Evolutionary conservation across 2,888 invertebrate species (phyloP), one percentile per base, ranked within the genome.

Genomic region (Poecilobothrus nobilitatus): DNA sequence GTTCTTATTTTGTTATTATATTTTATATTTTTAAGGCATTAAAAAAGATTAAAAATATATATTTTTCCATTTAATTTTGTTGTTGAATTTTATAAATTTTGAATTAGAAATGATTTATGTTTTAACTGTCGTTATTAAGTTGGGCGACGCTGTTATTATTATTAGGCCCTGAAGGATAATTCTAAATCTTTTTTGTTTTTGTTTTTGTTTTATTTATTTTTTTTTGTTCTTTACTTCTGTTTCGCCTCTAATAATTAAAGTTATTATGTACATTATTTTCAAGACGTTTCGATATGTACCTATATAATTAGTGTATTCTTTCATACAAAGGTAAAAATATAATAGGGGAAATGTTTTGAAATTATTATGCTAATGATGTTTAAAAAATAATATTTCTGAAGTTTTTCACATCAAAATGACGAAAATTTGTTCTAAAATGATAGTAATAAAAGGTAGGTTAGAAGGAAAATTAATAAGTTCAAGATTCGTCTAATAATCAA

Each of bases 61-160:
- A 15, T 2, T 41, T 41, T 41, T 41, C 7, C 12, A 12, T 41
- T 41, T 41, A 2, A 12, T 41, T 41, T 2, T 53, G 9, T 15
- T 53, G 5, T 53, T 53, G 15, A 5, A 18, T 53, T 53, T 41
- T 41, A 12, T 9, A 41, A 12, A 53, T 6, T 53, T 53, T 53
- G 53, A 53, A 53, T 53, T 53, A 12, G n/a, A 53, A 53, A 53
- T 53, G 53, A 53, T 53, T 53, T 53, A 53, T 53, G 53, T 53
- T 53, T 18, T 2, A 53, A 15, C 53, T 53, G 5, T 18, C 18
- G 15, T 53, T 53, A 53, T 53, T 53, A 53, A 53, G 15, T 53
- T 15, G 53, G 6, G 15, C n/a, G 53, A 15, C 15, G 27, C 3
- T 27, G 27, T 27, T 27, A 27, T 27, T 27, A n/a, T 53, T 53